Evolutionary conservation across 2,888 invertebrate species (phyloP).

Genomic region (Platycnemis pennipes): DNA sequence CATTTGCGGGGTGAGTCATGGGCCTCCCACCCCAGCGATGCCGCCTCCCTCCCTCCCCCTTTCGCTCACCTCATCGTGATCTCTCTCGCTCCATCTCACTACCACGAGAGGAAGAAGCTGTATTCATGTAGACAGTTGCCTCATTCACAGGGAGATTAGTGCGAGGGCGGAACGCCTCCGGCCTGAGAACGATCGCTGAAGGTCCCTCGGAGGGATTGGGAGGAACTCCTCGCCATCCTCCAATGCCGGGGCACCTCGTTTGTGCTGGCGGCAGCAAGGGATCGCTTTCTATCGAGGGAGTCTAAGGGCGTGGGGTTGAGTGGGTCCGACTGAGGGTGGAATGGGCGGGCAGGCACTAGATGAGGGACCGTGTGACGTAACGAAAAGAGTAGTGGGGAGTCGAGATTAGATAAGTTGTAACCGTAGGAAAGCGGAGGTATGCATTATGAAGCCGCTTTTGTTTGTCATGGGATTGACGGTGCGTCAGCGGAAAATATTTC

Average conservation of each 20-base stretch:
- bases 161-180: background rate
- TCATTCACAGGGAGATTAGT: background rate
- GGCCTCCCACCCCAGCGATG: background rate
- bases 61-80: background rate
- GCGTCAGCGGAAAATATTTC: background rate
- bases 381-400: background rate
- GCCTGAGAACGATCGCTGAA: background rate
- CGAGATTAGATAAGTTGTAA: background rate
- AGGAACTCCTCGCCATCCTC: background rate
- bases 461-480: background rate
- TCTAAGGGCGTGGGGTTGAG: background rate
- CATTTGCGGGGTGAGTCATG: constrained; percentile 54
- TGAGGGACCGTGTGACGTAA: background rate
- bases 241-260: background rate
- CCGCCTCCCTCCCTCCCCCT: background rate
- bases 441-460: background rate
- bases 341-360: background rate
- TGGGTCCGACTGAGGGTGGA: background rate
- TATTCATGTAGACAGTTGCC: background rate
- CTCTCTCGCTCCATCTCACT: background rate
- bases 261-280: background rate
- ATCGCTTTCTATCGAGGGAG: background rate
- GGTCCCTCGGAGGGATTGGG: background rate
- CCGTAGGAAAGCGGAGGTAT: background rate
- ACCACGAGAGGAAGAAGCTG: background rate